phyloP scores from a whole-genome alignment of 1,140 invertebrate genomes.

The Cydia fagiglandana region DNA sequence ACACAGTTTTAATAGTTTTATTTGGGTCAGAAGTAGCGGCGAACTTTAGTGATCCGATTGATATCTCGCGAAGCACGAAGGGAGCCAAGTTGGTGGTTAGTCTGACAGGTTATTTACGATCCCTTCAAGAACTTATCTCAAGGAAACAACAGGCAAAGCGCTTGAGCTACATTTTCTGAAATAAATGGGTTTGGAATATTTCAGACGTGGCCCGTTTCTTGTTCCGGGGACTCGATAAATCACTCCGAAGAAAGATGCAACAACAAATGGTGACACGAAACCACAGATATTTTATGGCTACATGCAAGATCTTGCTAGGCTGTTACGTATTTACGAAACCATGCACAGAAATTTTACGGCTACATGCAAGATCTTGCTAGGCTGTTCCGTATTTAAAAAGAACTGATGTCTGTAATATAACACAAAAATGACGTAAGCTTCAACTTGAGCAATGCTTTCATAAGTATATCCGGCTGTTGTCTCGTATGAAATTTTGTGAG shows the following conservation, averaged over 20 bases:
- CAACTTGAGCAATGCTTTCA: too few species aligned
- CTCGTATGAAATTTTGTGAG: too few species aligned
- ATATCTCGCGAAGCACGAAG: background rate
- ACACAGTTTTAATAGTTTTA: slow-evolving; percentile 10
- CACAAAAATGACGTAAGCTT: too few species aligned
- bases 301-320: too few species aligned
- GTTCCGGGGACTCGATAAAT: slow-evolving; percentile 1
- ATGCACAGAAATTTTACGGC: background rate
- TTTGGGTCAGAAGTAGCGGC: slow-evolving; percentile 2
- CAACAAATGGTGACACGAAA: slow-evolving; percentile 2
- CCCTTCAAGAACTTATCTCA: slow-evolving; percentile 14
- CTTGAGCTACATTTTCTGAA: slow-evolving; percentile 16
- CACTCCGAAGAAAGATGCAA: background rate
- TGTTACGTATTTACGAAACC: background rate
- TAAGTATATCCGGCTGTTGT: too few species aligned
- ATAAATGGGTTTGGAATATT: slow-evolving; percentile 14
- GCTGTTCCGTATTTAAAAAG: too few species aligned
- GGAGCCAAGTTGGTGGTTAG: slow-evolving; percentile 2
- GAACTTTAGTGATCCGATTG: background rate
- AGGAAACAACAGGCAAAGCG: slow-evolving; percentile 13
- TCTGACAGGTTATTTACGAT: slow-evolving; percentile 20
- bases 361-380: background rate
- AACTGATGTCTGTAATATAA: too few species aligned
- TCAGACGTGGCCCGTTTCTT: background rate
- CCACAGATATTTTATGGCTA: background rate